Evolutionary conservation across 2,113 vertebrate genomes (phyloP), one percentile per base, ranked within the genome.

Genomic region (Indicator indicator): DNA sequence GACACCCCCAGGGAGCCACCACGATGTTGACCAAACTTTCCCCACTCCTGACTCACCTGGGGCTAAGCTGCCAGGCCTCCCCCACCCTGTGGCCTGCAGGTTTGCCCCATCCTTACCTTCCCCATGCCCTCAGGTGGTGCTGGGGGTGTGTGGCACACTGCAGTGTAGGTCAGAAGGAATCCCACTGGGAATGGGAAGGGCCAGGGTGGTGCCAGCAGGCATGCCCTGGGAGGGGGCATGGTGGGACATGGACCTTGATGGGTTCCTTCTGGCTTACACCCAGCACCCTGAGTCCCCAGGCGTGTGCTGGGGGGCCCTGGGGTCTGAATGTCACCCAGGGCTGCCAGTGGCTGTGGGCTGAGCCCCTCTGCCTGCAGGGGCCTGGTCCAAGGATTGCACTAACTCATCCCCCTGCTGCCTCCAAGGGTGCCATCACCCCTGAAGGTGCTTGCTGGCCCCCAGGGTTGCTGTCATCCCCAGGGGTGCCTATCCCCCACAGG

Each of bases 1-100:
- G 67, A 32, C 46, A 6, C 36, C n/a, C 30, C 48, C 9, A 19
- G 1, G 4, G 24, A 84, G 28, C 70, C 73, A 40, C 78, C 21
- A 19, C 56, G 71, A 24, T 0, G 1, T 40, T 1, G 16, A 89
- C 67, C 71, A 62, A 62, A 73, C 7, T 58, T 40, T 44, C 68
- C 65, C 58, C 0, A 0, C 32, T 27, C 26, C 17, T 2, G 2
- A 2, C 33, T 60, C 1, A 0, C 54, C 5, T 0, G 7, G 74
- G 50, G 58, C 58, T n/a, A 16, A 0, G 1, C n/a, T 62, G 71
- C 79, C 2, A 3, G 27, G n/a, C 0, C 0, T 30, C n/a, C 77
- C 50, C 17, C 16, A 28, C 38, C 71, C 63, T n/a, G 2, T 33
- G 17, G n/a, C 42, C 62, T 15, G 5, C 33, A 70, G 62, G 3